Base-by-base conservation (phyloP, 2,888 invertebrate genomes). In the Tricholauxania praeusta region DNA sequence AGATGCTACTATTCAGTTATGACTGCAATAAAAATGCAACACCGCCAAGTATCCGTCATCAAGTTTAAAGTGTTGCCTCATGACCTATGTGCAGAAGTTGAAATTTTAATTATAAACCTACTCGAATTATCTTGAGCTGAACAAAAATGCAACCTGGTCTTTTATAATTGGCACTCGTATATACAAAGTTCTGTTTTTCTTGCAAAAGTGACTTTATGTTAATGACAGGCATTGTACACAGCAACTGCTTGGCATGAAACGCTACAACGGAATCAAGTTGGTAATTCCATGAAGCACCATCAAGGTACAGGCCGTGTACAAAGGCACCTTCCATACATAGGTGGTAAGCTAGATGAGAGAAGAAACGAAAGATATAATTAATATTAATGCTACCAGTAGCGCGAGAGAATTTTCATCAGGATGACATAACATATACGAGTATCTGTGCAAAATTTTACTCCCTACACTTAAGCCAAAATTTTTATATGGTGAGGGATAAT, bases 151-250 rank as follows among this genome's bases (percentile, higher is more conserved):
- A 81, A 91, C 90, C 93, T 91, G 6, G 97, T 97, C 88, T 97
- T 97, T 87, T 98, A 98, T 17, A 97, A 93, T 12, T 98, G 98
- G 86, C 98, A 98, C 84, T 96, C 96, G 87, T 97, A 98, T 79
- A 95, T 91, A 83, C 94, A 95, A 83, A 74, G 82, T 98, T 97
- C 86, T 95, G 94, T 84, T 97, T 95, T 87, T 98, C 97, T 86
- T 94, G 93, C 1, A 94, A 94, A 78, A 94, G 93, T n/a, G 95
- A 95, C 87, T 93, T 95, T 82, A 97, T 91, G 87, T 91, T 96
- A 79, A 98, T 92, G 76, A 98, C 96, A 1, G 98, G 98, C 92
- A 98, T 93, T 77, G 93, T 88, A 5, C 96, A 96, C 83, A 95
- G 95, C 79, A 98, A 90, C 81, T 98, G 97, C 89, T 97, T 97